These are phyloP conservation scores for Hippocampus mohnikei DNA, from an alignment of 2,113 vertebrate genomes.

Conservation along the genomic window DNA sequence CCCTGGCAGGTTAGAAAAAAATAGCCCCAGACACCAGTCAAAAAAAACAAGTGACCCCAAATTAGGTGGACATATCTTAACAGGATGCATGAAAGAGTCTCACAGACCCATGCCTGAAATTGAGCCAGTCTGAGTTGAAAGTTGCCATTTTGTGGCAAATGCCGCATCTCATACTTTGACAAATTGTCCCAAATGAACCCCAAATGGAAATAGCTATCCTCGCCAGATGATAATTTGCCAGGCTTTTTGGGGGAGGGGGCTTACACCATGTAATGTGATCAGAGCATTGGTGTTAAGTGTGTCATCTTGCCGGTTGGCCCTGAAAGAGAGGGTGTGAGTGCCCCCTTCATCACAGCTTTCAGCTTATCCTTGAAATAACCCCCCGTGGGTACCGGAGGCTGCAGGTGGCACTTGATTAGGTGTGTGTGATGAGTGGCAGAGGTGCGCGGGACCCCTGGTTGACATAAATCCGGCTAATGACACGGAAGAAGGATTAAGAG, in stretches of 20 bases:
- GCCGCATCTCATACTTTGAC: no score
- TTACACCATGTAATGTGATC: not conserved
- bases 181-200: no score
- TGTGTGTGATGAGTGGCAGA: slow-evolving; percentile 58
- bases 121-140: no score
- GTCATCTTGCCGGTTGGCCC: not conserved
- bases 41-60: no score
- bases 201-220: not conserved
- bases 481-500: slow-evolving; percentile 22
- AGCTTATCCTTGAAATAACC: not conserved
- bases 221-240: not conserved
- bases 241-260: no score
- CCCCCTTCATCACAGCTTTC: not conserved
- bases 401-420: slow-evolving; percentile 51
- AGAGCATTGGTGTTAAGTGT: not conserved
- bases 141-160: no score
- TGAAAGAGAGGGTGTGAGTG: not conserved
- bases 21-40: no score
- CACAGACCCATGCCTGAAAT: no score
- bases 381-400: not conserved
- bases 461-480: slow-evolving; percentile 61
- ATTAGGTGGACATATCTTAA: no score
- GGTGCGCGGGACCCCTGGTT: slow-evolving; percentile 12
- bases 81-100: no score
- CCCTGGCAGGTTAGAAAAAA: no score